A percentile compares a stretch with the other conserved stretches of the same genome.
Conservation (phyloP, 2,888 invertebrate genomes). For the Drosophila helvetica region DNA sequence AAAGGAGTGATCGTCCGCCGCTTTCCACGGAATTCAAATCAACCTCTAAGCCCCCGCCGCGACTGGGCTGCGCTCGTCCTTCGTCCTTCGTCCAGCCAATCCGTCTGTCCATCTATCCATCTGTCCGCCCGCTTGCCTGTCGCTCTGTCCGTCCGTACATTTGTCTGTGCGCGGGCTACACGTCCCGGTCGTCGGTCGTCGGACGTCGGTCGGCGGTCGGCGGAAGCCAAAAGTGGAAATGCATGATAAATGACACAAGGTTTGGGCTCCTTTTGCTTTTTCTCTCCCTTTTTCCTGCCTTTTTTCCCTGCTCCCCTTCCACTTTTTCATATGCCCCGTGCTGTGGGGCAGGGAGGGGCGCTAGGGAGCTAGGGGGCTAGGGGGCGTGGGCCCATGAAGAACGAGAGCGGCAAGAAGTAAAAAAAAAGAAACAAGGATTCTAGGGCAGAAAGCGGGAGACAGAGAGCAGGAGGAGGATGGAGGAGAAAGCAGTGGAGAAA, state of each 20-base stretch:
- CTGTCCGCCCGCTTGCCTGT: constrained; percentile 43
- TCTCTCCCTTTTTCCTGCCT: constrained; percentile 2
- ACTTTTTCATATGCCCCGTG: constrained; percentile 15
- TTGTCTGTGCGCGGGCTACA: constrained; percentile 61
- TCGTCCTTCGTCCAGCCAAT: constrained; percentile 10
- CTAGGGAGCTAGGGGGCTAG: no score
- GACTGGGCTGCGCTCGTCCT: constrained; percentile 17
- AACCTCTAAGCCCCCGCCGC: background rate
- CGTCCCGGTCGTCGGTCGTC: constrained; percentile 43
- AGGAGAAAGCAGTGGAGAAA: constrained; percentile 1
- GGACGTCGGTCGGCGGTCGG: constrained; percentile 64
- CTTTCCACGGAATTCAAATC: no score
- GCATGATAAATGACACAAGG: constrained; percentile 78
- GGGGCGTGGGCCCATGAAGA: constrained; percentile 24
- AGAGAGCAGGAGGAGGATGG: background rate
- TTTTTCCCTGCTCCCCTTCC: constrained; percentile 9
- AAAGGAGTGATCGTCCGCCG: background rate
- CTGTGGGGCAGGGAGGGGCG: constrained; percentile 1
- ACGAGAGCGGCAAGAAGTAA: constrained; percentile 26
- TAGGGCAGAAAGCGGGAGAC: constrained; percentile 10
- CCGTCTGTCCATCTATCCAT: constrained; percentile 3
- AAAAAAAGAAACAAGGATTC: constrained; percentile 19
- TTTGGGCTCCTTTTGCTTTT: constrained; percentile 49
- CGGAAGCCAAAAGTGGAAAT: constrained; percentile 80
- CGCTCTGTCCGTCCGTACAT: constrained; percentile 41